A percentile compares a stretch with the other conserved stretches of the same genome.
phyloP scores from a whole-genome alignment of 2,113 vertebrate species.

The Ranitomeya variabilis region DNA sequence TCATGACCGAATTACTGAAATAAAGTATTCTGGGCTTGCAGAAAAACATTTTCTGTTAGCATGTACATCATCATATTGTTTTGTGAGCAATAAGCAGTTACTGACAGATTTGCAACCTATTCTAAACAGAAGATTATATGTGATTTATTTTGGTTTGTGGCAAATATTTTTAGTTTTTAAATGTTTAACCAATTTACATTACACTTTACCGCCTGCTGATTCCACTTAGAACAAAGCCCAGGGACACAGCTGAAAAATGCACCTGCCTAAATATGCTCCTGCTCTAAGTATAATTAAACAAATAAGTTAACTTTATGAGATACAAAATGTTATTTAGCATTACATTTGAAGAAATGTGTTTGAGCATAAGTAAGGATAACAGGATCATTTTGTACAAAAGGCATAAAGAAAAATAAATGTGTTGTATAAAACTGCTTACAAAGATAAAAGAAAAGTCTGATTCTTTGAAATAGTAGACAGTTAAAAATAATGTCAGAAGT shows the following conservation, averaged over 20 bases:
- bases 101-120: neutral
- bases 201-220: conserved; percentile 39
- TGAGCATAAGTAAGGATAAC: neutral
- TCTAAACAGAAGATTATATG: neutral
- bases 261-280: conserved; percentile 30
- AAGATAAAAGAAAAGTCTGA: neutral
- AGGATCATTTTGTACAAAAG: neutral
- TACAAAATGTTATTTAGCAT: conserved; percentile 16
- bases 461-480: neutral
- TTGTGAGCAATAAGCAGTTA: conserved; percentile 10
- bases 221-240: conserved; percentile 31
- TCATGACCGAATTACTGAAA: neutral
- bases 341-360: neutral
- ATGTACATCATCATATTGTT: neutral
- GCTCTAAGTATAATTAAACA: conserved; percentile 48
- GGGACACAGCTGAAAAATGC: conserved; percentile 39
- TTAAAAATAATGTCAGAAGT: neutral
- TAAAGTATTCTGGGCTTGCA: neutral
- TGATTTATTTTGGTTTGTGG: neutral
- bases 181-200: conserved; percentile 45
- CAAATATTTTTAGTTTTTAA: conserved; percentile 8
- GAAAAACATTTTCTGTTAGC: neutral
- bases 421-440: conserved; percentile 15
- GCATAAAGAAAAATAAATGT: conserved; percentile 3
- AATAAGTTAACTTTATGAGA: conserved; percentile 44